Evolutionary conservation across 2,797 vertebrate genomes (phyloP), one percentile per base, ranked within the genome.

Genomic region (Limnodromus scolopaceus): DNA sequence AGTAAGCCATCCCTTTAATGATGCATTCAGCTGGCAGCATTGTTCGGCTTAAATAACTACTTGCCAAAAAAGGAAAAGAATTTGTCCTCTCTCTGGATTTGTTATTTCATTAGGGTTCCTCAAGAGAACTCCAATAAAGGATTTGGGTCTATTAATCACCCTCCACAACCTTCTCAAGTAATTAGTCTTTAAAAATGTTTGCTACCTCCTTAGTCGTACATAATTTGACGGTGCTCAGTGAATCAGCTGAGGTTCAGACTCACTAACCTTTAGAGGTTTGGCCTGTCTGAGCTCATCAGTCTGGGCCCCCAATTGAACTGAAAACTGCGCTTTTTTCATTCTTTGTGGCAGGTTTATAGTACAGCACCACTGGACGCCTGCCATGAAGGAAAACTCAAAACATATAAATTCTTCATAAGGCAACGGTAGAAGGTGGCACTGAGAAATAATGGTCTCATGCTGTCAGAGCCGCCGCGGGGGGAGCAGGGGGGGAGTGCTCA

Each of bases 11-110:
- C 17, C 28, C 57, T 93, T 92, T 96, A 89, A 95, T 86, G 91
- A 96, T 85, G 74, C 84, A 27, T 96, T 97, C 95, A 96, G 84
- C 94, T 93, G 95, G 94, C 89, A 93, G 63, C 54, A 57, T 84
- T 87, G 75, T 94, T 95, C 36, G 0, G 80, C 75, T 96, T 95
- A 93, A 95, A 95, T 77, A 89, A 93, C 88, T 83, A 43, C 80
- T 96, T 96, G 89, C 93, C 96, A 94, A 92, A 96, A 97, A 97
- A 96, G 95, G 92, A 92, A 96, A 95, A 93, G 92, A 96, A 96
- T 96, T 96, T 95, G 84, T 97, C 58, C 90, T 93, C 87, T 93
- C 81, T 78, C 89, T 84, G 87, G 95, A 80, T 96, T 94, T 87
- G 92, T 96, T 97, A 92, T 96, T 95, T 92, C 95, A 94, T 95